Percentiles rank a stretch among this genome's conserved stretches.
Evolutionary conservation across 2,113 vertebrate genomes (phyloP).

Genomic region (Micronisus gabar): DNA sequence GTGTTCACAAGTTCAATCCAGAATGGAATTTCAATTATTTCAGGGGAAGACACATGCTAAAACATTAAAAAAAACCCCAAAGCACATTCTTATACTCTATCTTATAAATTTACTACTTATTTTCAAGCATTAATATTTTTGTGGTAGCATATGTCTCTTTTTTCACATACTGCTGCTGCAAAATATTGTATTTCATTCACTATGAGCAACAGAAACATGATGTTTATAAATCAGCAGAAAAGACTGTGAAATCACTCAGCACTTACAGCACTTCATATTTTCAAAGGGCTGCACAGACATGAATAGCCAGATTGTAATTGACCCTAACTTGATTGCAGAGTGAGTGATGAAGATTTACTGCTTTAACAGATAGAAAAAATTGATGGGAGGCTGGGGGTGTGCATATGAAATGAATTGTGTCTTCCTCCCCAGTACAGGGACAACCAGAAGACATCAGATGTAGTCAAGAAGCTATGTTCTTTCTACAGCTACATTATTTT

Average conservation of each 20-base stretch:
- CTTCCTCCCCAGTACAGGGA: background rate
- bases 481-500: background rate
- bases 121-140: background rate
- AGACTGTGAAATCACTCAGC: background rate
- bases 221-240: constrained; percentile 13
- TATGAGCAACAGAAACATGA: background rate
- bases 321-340: background rate
- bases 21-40: background rate
- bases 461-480: background rate
- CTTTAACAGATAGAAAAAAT: background rate
- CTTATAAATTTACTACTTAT: background rate
- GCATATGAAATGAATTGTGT: background rate
- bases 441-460: background rate
- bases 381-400: background rate
- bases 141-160: background rate
- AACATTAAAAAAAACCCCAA: background rate
- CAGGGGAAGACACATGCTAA: background rate
- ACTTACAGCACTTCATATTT: background rate
- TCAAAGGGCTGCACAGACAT: background rate
- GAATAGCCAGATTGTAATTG: constrained; percentile 2
- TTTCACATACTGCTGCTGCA: background rate
- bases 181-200: background rate
- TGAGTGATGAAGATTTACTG: background rate
- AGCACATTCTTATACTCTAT: background rate
- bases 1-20: background rate